These are phyloP conservation scores for Paraplagusia blochii DNA, from an alignment of 2,113 vertebrate genomes.

Conservation along the genomic window DNA sequence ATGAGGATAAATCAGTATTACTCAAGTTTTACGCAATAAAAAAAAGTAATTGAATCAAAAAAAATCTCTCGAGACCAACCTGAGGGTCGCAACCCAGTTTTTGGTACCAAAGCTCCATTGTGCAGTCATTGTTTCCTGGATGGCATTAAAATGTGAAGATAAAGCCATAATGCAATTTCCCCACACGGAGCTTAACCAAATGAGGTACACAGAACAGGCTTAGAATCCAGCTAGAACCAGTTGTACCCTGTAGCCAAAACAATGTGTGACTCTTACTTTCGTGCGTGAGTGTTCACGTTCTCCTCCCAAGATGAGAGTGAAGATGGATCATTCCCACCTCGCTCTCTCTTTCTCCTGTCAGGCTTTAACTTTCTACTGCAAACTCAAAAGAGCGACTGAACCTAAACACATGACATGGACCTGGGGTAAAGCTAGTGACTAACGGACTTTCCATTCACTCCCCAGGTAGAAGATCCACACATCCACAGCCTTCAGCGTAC, in stretches of 20 bases:
- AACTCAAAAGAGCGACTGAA: slow-evolving; percentile 7
- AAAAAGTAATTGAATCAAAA: too few species aligned
- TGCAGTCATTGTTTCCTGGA: slow-evolving; percentile 23
- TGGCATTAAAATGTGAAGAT: neutral
- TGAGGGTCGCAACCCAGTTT: too few species aligned
- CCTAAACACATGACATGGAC: neutral
- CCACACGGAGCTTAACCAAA: slow-evolving; percentile 39
- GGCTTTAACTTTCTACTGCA: slow-evolving; percentile 43
- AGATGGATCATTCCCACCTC: slow-evolving; percentile 52
- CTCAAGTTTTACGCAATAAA: too few species aligned
- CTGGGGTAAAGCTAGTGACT: slow-evolving; percentile 3
- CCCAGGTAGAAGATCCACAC: slow-evolving; percentile 6
- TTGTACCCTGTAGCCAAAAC: slow-evolving; percentile 73
- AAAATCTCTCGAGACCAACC: too few species aligned
- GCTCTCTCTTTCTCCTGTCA: slow-evolving; percentile 32
- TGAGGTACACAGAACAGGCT: slow-evolving; percentile 25
- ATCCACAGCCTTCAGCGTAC: neutral
- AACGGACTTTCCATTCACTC: slow-evolving; percentile 18
- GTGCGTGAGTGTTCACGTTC: slow-evolving; percentile 24
- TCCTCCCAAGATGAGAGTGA: slow-evolving; percentile 56
- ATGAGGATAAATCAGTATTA: too few species aligned
- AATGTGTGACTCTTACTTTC: slow-evolving; percentile 59
- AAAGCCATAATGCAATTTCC: slow-evolving; percentile 23
- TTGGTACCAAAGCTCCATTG: too few species aligned
- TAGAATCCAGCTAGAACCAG: slow-evolving; percentile 75